Base-by-base conservation (phyloP, 2,797 vertebrate genomes). In the Mycteria americana region DNA sequence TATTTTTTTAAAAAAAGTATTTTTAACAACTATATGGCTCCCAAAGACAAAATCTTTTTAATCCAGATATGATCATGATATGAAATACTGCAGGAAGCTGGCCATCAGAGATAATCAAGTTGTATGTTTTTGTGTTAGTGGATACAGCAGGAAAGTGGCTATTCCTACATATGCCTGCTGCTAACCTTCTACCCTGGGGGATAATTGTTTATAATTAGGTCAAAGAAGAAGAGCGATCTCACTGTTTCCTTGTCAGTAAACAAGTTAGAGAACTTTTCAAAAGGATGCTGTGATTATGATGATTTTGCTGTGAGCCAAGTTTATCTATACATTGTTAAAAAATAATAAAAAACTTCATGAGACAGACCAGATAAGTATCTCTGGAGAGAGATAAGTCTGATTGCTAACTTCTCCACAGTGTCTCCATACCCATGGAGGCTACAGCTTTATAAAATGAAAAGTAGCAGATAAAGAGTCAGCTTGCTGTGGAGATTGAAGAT, bases 401-500 rank as follows among this genome's bases (percentile, higher is more conserved):
- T 95, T 85, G 65, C 21, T 87, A 53, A 43, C 46, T 93, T 88
- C 82, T 88, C 28, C 31, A 5, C 60, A 72, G 69, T 11, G 3
- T 81, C 63, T 95, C 83, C 64, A 60, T 92, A 80, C 80, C 63
- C 63, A 60, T 25, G 41, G 63, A 92, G 65, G 43, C 35, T 93
- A 60, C 37, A 64, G 88, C 72, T 96, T 92, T 89, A 59, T 35
- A 57, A 92, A 95, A 72, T 35, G 60, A 89, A 87, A 91, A 95
- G 28, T 27, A 88, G 53, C 56, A 41, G 94, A 96, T 97, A 96
- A 97, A 89, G 81, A 96, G 18, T 43, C 70, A 67, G 41, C 46
- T 53, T 74, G 43, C 63, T 70, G 25, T 70, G 75, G 90, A 97
- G 89, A 95, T 88, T 89, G 62, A 45, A 96, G 81, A 97, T 95